Base-by-base conservation (phyloP, 2,113 vertebrate genomes). In the Stegastes partitus region DNA sequence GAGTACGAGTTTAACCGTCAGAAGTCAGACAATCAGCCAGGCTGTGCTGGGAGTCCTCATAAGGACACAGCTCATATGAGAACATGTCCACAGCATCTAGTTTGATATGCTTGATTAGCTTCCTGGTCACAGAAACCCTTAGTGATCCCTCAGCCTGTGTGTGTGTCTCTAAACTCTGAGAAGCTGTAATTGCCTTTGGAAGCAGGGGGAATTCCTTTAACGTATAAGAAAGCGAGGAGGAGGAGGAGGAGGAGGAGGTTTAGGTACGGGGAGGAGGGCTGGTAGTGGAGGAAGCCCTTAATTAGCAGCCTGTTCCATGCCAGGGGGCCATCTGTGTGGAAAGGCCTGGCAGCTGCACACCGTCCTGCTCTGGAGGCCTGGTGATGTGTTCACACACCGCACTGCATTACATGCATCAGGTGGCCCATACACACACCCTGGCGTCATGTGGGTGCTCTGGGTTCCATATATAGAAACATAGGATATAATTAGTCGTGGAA, bases 251-350 rank as follows among this genome's bases (percentile, higher is more conserved):
- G 70, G 77, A 39, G 87, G 79, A 86, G 81, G 81, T 81, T 83
- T 87, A 74, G 73, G 79, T 73, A 39, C 62, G 28, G 66, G 65
- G 84, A 59, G 87, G 78, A 59, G 65, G 66, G 59, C 0, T 63
- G 79, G 68, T 79, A 70, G 68, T 55, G 45, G 79, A 91, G 92
- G 90, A 93, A 93, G 80, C 90, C 87, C 88, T 85, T 91, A 79
- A 94, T 93, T 94, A 93, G 75, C 81, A 74, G 84, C 83, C 83
- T 81, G 87, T 92, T 92, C 80, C 85, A 85, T 88, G 88, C 89
- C 90, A 93, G 78, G 44, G 74, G 82, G 68, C 73, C 89, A 78
- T 94, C 87, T 95, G 91, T 92, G 91, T 89, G 93, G 82, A 93
- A 90, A 88, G 89, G 79, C 91, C 89, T 92, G 81, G 82, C 83